Conservation (phyloP, 2,888 invertebrate genomes). For the Tipula lateralis region DNA sequence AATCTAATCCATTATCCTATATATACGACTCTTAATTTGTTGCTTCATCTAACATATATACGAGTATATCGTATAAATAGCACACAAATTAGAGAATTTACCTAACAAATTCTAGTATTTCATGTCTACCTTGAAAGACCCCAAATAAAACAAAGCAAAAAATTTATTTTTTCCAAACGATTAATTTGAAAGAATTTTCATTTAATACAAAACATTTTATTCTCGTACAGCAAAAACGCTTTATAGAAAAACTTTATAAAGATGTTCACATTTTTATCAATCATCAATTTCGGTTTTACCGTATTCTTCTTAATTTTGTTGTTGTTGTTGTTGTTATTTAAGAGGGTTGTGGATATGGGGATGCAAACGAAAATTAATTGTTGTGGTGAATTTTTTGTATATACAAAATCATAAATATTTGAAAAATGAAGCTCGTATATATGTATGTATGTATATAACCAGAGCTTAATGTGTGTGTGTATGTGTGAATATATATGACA, state of each 20-base stretch:
- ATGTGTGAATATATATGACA: not conserved
- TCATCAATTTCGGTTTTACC: not conserved
- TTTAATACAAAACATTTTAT: not conserved
- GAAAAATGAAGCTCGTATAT: not conserved
- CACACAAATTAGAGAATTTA: not conserved
- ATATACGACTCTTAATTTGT: not conserved
- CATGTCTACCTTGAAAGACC: not conserved
- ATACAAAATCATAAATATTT: not conserved
- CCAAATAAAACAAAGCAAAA: not conserved
- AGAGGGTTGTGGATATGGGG: not conserved
- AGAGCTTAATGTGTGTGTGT: not conserved
- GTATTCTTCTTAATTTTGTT: too few species aligned
- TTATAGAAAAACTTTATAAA: not conserved
- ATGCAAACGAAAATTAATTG: not conserved
- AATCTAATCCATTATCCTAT: not conserved
- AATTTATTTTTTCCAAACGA: not conserved
- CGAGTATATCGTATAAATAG: not conserved
- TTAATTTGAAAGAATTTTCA: not conserved
- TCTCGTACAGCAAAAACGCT: not conserved
- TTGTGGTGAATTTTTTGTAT: not conserved
- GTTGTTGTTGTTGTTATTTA: too few species aligned
- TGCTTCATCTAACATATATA: not conserved
- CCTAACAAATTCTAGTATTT: not conserved
- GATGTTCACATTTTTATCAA: not conserved
- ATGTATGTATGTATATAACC: not conserved